Evolutionary conservation across 1,140 invertebrate genomes (phyloP).

Genomic region (Lethocerus indicus): DNA sequence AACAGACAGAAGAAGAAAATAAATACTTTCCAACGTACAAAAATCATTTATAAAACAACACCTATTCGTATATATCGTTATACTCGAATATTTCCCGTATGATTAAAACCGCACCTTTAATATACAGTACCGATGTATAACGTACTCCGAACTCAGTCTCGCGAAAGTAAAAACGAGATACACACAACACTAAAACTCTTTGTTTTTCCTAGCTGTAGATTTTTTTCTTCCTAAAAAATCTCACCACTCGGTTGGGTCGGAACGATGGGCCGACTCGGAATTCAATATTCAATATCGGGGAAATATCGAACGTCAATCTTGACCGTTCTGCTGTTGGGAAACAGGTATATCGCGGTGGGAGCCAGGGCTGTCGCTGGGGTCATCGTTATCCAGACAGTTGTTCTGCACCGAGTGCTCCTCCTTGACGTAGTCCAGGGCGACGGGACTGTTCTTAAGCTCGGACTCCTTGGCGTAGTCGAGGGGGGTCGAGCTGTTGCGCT

Average conservation of each 20-base stretch:
- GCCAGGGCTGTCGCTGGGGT: conserved; percentile 4
- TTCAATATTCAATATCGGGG: conserved; percentile 4
- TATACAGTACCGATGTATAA: too few relatives aligned
- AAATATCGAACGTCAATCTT: conserved; percentile 12
- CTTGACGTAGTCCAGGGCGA: conserved; percentile 17
- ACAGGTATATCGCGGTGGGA: conserved; percentile 6
- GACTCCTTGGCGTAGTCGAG: conserved; percentile 16
- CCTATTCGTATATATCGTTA: conserved; percentile 1
- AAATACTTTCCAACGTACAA: too few relatives aligned
- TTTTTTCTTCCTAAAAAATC: too few relatives aligned
- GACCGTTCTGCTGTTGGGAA: conserved; percentile 13
- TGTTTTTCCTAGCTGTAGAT: too few relatives aligned
- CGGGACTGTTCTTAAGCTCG: conserved; percentile 15
- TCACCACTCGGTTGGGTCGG: too few relatives aligned
- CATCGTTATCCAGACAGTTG: conserved; percentile 12
- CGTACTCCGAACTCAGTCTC: too few relatives aligned
- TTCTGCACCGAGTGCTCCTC: conserved; percentile 14
- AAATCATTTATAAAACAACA: neutral
- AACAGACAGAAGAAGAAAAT: neutral
- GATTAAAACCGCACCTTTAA: too few relatives aligned
- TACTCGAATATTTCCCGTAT: too few relatives aligned
- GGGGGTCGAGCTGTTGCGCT: conserved; percentile 9
- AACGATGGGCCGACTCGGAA: too few relatives aligned
- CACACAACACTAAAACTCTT: too few relatives aligned
- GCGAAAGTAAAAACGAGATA: too few relatives aligned